Conservation (phyloP, 92 coral and sea anemone species). For the Porites evermanni region DNA sequence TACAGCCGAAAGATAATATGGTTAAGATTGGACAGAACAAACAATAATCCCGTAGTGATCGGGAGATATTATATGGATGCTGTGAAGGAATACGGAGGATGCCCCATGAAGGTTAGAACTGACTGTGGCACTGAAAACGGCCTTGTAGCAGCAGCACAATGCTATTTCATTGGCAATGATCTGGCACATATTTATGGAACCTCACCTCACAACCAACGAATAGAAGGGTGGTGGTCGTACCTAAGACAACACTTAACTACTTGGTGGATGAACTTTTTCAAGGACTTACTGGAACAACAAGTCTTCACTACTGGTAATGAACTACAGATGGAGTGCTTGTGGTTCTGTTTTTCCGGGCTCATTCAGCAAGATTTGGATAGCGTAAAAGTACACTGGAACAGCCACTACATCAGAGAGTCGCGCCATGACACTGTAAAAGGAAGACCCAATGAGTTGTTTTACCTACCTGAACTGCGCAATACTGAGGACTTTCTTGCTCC, state of each 20-base stretch:
- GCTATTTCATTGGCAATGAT: constrained; percentile 27
- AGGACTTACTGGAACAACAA: too few relatives aligned
- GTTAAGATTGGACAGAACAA: constrained; percentile 46
- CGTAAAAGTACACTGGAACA: constrained; percentile 48
- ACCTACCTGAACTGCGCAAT: not conserved
- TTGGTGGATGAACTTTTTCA: too few relatives aligned
- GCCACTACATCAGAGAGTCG: constrained; percentile 51
- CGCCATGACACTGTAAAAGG: constrained; percentile 54
- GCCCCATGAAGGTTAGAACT: constrained; percentile 60
- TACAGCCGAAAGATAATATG: constrained; percentile 50
- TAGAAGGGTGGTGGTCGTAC: constrained; percentile 45
- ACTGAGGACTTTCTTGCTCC: too few relatives aligned
- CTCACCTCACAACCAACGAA: constrained; percentile 51
- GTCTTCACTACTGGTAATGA: too few relatives aligned
- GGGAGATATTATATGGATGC: constrained; percentile 41
- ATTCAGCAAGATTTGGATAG: constrained; percentile 50
- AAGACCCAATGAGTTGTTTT: constrained; percentile 38
- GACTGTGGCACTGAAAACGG: constrained; percentile 72
- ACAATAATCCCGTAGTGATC: constrained; percentile 33
- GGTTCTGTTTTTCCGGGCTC: constrained; percentile 22
- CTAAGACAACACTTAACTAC: too few relatives aligned
- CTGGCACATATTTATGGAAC: constrained; percentile 58
- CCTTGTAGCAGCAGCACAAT: constrained; percentile 59
- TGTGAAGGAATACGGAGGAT: constrained; percentile 47
- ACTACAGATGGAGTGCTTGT: not conserved